phyloP scores from a whole-genome alignment of 2,888 invertebrate genomes.

The Sphaerophoria taeniata region DNA sequence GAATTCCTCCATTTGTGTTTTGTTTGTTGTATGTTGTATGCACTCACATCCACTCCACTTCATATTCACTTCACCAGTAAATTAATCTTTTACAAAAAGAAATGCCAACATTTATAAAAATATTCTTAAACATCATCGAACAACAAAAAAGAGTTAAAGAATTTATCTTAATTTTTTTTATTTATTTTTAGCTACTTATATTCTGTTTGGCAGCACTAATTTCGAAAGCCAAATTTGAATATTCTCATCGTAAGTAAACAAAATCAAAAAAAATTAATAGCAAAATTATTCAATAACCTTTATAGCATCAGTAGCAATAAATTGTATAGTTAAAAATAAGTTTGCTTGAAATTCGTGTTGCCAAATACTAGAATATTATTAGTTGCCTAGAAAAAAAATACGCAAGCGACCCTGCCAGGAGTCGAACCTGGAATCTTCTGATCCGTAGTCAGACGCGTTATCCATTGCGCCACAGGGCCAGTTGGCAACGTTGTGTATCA shows the following conservation, averaged over 20 bases:
- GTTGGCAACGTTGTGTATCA: not conserved
- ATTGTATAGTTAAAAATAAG: not conserved
- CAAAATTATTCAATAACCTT: conserved; percentile 33
- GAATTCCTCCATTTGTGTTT: too few relatives aligned
- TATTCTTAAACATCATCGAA: not conserved
- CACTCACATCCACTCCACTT: conserved; percentile 25
- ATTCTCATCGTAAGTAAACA: conserved; percentile 71
- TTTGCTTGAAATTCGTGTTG: conserved; percentile 63
- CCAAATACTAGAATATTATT: conserved; percentile 59
- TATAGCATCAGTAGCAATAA: not conserved
- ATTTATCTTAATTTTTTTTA: conserved; percentile 63
- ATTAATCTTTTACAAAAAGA: conserved; percentile 38
- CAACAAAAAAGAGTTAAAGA: conserved; percentile 59
- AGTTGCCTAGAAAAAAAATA: conserved; percentile 13
- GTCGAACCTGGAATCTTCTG: conserved; percentile 77
- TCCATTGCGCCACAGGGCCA: conserved; percentile 77
- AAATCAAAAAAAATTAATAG: conserved; percentile 25
- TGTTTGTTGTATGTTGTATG: not conserved
- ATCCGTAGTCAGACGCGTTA: conserved; percentile 77
- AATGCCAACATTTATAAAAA: not conserved
- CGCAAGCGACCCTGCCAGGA: conserved; percentile 61
- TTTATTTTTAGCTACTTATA: conserved; percentile 72
- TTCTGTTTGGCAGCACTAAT: conserved; percentile 74
- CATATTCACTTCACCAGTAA: conserved; percentile 4
- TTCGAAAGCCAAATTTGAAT: conserved; percentile 72